phyloP scores from a whole-genome alignment of 2,797 vertebrate genomes.

The Falco novaeseelandiae region DNA sequence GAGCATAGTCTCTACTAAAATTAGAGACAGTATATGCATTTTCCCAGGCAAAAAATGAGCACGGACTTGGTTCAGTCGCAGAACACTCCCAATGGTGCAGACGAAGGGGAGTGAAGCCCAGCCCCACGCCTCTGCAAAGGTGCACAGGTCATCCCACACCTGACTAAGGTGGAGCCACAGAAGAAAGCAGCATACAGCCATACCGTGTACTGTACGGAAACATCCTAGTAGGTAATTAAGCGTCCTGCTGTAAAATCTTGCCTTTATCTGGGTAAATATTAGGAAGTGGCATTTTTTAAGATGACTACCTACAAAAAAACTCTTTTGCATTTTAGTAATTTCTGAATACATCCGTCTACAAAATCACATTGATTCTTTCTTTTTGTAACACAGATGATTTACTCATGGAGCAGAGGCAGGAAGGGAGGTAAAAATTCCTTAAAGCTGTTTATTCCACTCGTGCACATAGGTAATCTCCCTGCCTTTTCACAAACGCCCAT shows the following conservation, averaged over 20 bases:
- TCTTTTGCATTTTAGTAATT: background rate
- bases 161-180: background rate
- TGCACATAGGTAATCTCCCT: background rate
- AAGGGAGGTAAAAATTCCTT: background rate
- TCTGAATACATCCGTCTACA: background rate
- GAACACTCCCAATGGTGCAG: background rate
- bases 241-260: background rate
- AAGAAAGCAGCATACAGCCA: background rate
- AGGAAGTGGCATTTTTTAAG: background rate
- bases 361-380: background rate
- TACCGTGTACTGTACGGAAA: rapidly evolving
- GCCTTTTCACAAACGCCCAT: background rate
- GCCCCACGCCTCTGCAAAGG: background rate
- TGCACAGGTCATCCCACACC: rapidly evolving
- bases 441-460: background rate
- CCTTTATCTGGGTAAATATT: background rate
- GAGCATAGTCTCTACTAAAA: background rate
- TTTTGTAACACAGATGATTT: background rate
- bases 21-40: background rate
- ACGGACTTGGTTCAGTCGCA: background rate
- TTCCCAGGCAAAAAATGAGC: background rate
- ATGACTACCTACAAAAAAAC: background rate
- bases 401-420: background rate
- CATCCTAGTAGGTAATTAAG: background rate
- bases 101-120: background rate